Evolutionary conservation across 2,113 vertebrate species (phyloP).

Genomic region (Natator depressus): DNA sequence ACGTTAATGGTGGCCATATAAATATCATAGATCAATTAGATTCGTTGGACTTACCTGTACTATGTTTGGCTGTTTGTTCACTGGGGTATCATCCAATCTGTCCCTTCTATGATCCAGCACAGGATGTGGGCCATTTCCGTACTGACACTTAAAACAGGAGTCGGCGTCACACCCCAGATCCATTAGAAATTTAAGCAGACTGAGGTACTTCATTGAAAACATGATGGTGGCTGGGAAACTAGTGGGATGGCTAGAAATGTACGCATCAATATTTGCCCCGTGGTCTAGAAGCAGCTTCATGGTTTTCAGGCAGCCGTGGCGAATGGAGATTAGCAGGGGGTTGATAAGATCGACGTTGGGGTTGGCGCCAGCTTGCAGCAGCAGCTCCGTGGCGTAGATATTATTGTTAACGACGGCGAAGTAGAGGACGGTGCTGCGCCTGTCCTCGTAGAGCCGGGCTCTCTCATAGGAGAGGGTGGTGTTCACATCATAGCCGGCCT

Average conservation of each 20-base stretch:
- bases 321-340: constrained; percentile 91
- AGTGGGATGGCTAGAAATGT: constrained; percentile 83
- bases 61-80: constrained; percentile 61
- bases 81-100: constrained; percentile 61
- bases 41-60: constrained; percentile 77
- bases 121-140: constrained; percentile 84
- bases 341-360: constrained; percentile 91
- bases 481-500: constrained; percentile 91
- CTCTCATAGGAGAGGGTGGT: constrained; percentile 83
- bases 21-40: not conserved
- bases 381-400: constrained; percentile 79
- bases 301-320: constrained; percentile 84
- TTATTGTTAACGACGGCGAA: constrained; percentile 92
- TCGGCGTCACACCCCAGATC: constrained; percentile 87
- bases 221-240: constrained; percentile 90
- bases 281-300: constrained; percentile 89
- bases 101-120: constrained; percentile 67
- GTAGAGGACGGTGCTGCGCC: constrained; percentile 88
- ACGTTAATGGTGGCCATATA: not conserved
- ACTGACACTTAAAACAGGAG: constrained; percentile 88
- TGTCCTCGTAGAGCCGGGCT: constrained; percentile 89
- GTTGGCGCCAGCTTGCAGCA: constrained; percentile 88
- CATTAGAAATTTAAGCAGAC: constrained; percentile 89
- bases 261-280: constrained; percentile 86
- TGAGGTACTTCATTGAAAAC: constrained; percentile 87